Evolutionary conservation across 1,140 invertebrate species (phyloP).

Genomic region (Coenobita brevimanus): DNA sequence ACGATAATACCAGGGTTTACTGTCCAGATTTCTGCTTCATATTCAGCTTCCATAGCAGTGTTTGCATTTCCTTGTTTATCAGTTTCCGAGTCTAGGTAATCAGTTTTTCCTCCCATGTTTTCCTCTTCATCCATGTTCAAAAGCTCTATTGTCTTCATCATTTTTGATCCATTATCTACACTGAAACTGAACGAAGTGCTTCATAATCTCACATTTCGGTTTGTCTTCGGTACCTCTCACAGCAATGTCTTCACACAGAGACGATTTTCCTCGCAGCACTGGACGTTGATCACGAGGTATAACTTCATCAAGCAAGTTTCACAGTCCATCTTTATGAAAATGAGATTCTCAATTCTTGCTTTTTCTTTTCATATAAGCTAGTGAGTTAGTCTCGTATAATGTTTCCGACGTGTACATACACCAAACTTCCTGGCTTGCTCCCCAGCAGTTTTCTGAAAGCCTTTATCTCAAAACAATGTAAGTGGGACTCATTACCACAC

Average conservation of each 20-base stretch:
- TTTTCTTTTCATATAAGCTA: too few species aligned
- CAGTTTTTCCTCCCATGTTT: constrained; percentile 7
- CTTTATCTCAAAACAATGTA: too few species aligned
- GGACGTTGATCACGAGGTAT: background rate
- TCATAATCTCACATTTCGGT: background rate
- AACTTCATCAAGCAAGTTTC: background rate
- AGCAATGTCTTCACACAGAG: constrained; percentile 17
- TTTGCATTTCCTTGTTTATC: constrained; percentile 21
- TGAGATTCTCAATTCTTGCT: too few species aligned
- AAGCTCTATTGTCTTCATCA: constrained; percentile 2
- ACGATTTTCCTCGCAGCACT: constrained; percentile 4
- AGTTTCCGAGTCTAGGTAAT: constrained; percentile 1
- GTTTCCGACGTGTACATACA: too few species aligned
- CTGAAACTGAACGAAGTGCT: background rate
- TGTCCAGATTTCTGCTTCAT: background rate
- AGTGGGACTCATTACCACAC: too few species aligned
- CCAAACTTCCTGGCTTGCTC: too few species aligned
- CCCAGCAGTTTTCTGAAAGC: too few species aligned
- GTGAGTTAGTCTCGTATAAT: too few species aligned
- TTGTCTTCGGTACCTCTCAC: background rate
- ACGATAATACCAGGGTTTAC: background rate
- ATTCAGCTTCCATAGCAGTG: background rate
- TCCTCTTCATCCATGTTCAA: constrained; percentile 23
- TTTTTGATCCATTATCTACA: too few species aligned
- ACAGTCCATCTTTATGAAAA: background rate